phyloP scores from a whole-genome alignment of 2,888 invertebrate genomes.

The Leptopterna dolabrata region DNA sequence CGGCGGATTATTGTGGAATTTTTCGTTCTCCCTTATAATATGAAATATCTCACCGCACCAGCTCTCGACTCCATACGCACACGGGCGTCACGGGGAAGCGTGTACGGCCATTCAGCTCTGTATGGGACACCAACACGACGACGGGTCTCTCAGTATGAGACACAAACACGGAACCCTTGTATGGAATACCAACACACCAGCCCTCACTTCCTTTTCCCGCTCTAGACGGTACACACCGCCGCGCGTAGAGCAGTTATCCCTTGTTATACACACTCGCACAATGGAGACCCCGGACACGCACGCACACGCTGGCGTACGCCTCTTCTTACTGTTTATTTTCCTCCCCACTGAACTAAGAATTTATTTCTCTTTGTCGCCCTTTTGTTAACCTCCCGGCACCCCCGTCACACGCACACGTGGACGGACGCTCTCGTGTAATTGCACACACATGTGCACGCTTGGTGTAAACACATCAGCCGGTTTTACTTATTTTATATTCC shows the following conservation, averaged over 20 bases:
- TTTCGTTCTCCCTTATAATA: neutral
- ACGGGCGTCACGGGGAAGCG: neutral
- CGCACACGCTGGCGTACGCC: neutral
- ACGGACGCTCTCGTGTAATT: neutral
- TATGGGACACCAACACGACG: neutral
- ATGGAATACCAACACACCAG: neutral
- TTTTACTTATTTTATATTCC: neutral
- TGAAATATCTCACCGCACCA: neutral
- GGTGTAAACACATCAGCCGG: neutral
- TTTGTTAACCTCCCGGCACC: neutral
- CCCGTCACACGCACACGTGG: neutral
- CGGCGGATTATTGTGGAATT: neutral
- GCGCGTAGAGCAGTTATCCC: neutral
- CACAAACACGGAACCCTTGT: neutral
- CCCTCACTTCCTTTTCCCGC: neutral
- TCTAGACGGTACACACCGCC: neutral
- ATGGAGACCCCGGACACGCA: neutral
- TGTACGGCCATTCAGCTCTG: neutral
- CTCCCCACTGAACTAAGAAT: neutral
- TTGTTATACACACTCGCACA: neutral
- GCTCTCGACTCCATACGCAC: neutral
- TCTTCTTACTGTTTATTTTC: constrained; percentile 7
- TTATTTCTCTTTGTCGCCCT: neutral
- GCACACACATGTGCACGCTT: neutral
- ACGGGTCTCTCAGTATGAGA: neutral